Base-by-base conservation (phyloP, 53 echinoderm and acorn worm genomes). In the Luidia sarsii region DNA sequence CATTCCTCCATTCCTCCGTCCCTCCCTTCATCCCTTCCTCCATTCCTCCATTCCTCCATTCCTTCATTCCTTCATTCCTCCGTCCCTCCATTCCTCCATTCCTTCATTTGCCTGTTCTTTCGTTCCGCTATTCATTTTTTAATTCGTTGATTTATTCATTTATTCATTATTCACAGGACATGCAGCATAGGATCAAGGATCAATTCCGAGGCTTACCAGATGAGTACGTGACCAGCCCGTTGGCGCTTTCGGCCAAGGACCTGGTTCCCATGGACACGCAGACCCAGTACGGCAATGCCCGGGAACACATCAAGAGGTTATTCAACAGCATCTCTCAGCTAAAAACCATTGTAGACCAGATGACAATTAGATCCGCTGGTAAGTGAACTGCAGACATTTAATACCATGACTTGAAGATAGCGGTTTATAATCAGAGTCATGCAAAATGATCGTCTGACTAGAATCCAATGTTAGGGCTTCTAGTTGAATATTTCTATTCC, bases 191-290 rank as follows among this genome's bases (percentile, higher is more conserved):
- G 79, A 99, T 99, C 24, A 94, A 89, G 85, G 91, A 94, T 22
- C 91, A 93, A 43, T 99, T 99, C 35, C 81, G 99, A 61, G 86
- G 92, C 34, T 56, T 87, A 24, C 99, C 99, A 18, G 99, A 99
- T 83, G 99, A 99, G 70, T 99, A 91, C 87, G 89, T 94, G 36
- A 91, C 94, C 16, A 94, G 94, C 83, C 91, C 82, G 25, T 57
- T 99, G 25, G 94, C 99, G 19, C 94, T 89, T 14, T 87, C 89
- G 45, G 94, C 99, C 16, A 99, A 99, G 87, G 99, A 99, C 61
- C 79, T 99, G 55, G 99, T 99, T 2, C 99, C 99, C 5, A 99
- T 99, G 94, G 99, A 99, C 57, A 99, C 99, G n/a, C 99, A 99
- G 80, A 70, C 91, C 18, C 99, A 99, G 48, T 91, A 94, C 81